Evolutionary conservation across 2,888 invertebrate species (phyloP).

Genomic region (Ochropleura leucogaster): DNA sequence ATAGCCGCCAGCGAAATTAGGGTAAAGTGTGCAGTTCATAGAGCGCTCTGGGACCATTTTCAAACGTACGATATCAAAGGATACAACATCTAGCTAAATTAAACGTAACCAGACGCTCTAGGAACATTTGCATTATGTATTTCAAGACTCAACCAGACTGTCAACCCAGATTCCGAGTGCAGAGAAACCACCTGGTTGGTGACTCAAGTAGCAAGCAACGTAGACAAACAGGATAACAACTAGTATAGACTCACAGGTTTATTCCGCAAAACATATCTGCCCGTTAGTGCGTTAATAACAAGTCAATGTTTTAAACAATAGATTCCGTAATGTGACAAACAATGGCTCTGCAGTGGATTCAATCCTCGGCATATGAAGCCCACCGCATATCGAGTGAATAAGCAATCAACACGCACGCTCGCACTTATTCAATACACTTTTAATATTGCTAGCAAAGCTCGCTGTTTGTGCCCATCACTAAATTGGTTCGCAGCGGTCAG

Average conservation of each 20-base stretch:
- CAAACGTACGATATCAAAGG: too few relatives aligned
- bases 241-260: background rate
- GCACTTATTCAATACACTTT: constrained; percentile 45
- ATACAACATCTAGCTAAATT: too few relatives aligned
- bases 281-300: background rate
- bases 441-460: constrained; percentile 43
- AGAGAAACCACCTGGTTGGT: background rate
- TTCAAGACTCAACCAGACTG: background rate
- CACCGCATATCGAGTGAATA: constrained; percentile 34
- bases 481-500: constrained; percentile 35
- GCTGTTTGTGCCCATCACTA: constrained; percentile 30
- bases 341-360: constrained; percentile 12
- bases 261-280: background rate
- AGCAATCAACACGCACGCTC: constrained; percentile 42
- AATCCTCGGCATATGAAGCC: background rate
- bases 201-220: background rate
- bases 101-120: background rate
- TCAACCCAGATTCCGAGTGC: background rate
- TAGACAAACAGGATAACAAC: background rate
- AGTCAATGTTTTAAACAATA: constrained; percentile 20
- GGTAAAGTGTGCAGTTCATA: background rate
- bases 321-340: constrained; percentile 1
- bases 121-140: background rate
- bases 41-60: background rate
- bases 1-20: too few relatives aligned